These are phyloP conservation scores for Drosophila kikkawai DNA, from an alignment of 1,140 invertebrate species.

Conservation along the genomic window DNA sequence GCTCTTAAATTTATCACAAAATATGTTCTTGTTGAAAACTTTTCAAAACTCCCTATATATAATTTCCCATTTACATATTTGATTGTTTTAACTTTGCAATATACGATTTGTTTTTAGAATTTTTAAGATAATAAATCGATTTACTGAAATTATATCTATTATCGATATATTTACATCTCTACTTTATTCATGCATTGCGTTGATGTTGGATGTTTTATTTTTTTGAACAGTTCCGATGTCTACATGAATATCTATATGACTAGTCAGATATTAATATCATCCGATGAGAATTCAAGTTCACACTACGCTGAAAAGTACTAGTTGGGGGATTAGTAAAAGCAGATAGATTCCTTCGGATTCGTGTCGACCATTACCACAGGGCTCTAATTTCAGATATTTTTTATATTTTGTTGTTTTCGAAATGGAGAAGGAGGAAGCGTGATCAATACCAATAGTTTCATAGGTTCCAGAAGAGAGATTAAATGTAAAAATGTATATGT, in stretches of 20 bases:
- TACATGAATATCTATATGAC: constrained; percentile 4
- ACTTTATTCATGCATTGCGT: constrained; percentile 23
- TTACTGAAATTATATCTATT: background rate
- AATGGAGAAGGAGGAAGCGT: constrained; percentile 31
- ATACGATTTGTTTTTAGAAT: too few species aligned
- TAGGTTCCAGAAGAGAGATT: constrained; percentile 20
- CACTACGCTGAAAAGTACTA: constrained; percentile 9
- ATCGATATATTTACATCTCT: background rate
- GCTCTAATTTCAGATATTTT: constrained; percentile 13
- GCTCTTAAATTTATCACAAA: background rate
- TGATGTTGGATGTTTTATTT: background rate
- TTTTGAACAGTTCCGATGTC: background rate
- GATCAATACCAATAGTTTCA: constrained; percentile 48
- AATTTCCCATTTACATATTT: too few species aligned
- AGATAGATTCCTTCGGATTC: constrained; percentile 22
- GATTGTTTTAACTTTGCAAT: too few species aligned
- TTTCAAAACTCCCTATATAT: background rate
- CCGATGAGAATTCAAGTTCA: background rate
- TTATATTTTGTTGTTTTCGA: constrained; percentile 23
- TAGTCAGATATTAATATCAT: background rate
- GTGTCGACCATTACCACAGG: constrained; percentile 54
- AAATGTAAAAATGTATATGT: constrained; percentile 40
- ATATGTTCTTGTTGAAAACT: background rate
- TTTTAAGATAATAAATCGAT: too few species aligned
- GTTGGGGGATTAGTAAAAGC: constrained; percentile 63